phyloP scores from a whole-genome alignment of 2,113 vertebrate species.

The Microtus richardsoni region DNA sequence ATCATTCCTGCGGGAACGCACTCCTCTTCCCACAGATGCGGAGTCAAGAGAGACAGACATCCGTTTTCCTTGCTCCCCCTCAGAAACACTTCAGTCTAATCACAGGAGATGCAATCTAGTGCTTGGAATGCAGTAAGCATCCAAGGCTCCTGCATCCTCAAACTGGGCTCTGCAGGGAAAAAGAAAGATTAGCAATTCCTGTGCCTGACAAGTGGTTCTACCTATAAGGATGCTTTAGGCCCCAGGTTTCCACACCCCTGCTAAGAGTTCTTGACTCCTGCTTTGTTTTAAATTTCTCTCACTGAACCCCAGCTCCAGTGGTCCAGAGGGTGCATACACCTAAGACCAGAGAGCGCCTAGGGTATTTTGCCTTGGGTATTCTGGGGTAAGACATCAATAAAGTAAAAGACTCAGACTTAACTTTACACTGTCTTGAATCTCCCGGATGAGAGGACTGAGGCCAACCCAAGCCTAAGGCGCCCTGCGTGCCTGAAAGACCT shows the following conservation, averaged over 20 bases:
- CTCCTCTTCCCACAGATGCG: constrained; percentile 56
- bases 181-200: not conserved
- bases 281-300: not conserved
- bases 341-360: not conserved
- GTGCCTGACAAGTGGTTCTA: not conserved
- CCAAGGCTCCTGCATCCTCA: not conserved
- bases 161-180: not conserved
- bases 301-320: not conserved
- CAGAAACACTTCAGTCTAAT: constrained; percentile 39
- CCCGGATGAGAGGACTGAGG: not conserved
- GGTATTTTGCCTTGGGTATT: not conserved
- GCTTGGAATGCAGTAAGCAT: not conserved
- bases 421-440: not conserved
- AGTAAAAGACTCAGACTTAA: not conserved
- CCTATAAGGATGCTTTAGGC: not conserved
- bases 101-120: not conserved
- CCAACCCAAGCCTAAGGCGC: not conserved
- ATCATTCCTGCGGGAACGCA: constrained; percentile 50
- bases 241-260: not conserved
- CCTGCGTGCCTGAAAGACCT: rapidly evolving
- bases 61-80: constrained; percentile 43
- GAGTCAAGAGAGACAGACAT: constrained; percentile 47
- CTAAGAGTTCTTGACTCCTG: not conserved
- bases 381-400: not conserved
- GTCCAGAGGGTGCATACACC: not conserved